phyloP scores from a whole-genome alignment of 1,140 invertebrate genomes.

The Lucilia sericata region DNA sequence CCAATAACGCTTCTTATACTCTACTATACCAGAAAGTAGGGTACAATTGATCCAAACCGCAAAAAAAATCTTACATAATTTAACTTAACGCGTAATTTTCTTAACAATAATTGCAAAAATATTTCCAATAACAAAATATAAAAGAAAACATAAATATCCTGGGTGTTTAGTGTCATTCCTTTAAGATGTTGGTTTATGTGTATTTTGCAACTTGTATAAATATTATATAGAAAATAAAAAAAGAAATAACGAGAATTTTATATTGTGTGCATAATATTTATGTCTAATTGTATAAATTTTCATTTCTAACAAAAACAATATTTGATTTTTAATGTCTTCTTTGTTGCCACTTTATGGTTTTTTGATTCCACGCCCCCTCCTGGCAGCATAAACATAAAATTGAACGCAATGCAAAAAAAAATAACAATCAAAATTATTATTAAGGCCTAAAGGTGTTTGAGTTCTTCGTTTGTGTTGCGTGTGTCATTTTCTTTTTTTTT shows the following conservation, averaged over 20 bases:
- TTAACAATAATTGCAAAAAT: background rate
- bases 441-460: conserved; percentile 1
- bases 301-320: conserved; percentile 8
- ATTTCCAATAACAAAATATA: background rate
- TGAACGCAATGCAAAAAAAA: background rate
- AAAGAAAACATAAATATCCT: background rate
- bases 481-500: conserved; percentile 13
- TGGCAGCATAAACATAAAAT: background rate
- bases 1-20: too few relatives aligned
- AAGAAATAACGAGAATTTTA: background rate
- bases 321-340: conserved; percentile 11
- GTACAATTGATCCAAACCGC: too few relatives aligned
- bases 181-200: background rate
- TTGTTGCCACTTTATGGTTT: background rate
- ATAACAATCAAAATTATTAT: conserved; percentile 13
- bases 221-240: background rate
- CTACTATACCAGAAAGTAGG: too few relatives aligned
- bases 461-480: background rate
- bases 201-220: background rate
- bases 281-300: conserved; percentile 21
- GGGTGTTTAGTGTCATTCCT: background rate
- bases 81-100: background rate
- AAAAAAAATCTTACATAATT: background rate
- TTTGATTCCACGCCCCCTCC: background rate
- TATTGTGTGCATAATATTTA: background rate